A percentile compares a stretch with the other conserved stretches of the same genome.
Conservation (phyloP, 2,888 invertebrate genomes). For the Cyclophora albipunctata region DNA sequence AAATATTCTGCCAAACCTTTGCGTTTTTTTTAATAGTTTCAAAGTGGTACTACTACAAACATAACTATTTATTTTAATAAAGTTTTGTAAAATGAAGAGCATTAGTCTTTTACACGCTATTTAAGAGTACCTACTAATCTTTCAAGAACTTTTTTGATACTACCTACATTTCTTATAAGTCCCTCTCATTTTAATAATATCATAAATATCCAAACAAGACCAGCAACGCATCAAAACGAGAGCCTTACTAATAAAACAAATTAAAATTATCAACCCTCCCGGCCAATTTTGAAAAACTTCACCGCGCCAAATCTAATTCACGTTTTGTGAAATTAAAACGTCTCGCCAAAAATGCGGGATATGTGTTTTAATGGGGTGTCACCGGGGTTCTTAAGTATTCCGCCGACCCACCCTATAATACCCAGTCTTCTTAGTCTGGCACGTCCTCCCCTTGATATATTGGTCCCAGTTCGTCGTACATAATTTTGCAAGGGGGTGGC, state of each 20-base stretch:
- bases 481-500: conserved; percentile 70
- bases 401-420: conserved; percentile 71
- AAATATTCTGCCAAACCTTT: no score
- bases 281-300: conserved; percentile 24
- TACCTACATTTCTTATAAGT: no score
- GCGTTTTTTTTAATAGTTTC: no score
- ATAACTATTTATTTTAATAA: no score
- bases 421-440: conserved; percentile 74
- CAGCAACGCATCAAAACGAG: conserved; percentile 3
- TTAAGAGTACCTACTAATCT: no score
- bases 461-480: conserved; percentile 76
- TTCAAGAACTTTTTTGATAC: no score
- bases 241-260: conserved; percentile 4
- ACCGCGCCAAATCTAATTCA: conserved; percentile 35
- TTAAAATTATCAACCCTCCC: conserved; percentile 20
- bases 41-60: no score
- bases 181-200: no score
- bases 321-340: conserved; percentile 64
- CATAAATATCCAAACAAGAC: no score
- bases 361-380: conserved; percentile 76
- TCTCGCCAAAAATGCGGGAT: conserved; percentile 69
- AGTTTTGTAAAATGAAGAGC: no score
- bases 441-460: conserved; percentile 76
- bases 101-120: no score
- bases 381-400: conserved; percentile 74